Evolutionary conservation across 2,113 vertebrate species (phyloP).

Genomic region (Chionodraco myersi): DNA sequence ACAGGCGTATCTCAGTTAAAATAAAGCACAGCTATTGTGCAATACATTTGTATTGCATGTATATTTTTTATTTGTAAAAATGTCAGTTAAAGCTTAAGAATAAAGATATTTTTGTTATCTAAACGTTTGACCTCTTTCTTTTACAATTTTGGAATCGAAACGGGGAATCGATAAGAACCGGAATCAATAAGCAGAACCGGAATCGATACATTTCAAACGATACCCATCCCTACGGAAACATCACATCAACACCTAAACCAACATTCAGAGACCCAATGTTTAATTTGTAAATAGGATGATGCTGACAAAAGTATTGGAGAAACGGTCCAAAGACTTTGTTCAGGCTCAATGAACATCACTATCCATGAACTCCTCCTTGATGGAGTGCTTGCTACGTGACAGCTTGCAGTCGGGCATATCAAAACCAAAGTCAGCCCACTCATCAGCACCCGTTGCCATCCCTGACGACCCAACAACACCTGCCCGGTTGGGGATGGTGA

Average conservation of each 20-base stretch:
- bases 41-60: too few relatives aligned
- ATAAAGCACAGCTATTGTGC: too few relatives aligned
- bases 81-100: too few relatives aligned
- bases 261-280: constrained; percentile 13
- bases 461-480: constrained; percentile 62
- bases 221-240: neutral
- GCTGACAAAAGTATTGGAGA: constrained; percentile 24
- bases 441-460: constrained; percentile 81
- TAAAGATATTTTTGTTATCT: too few relatives aligned
- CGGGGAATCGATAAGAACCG: too few relatives aligned
- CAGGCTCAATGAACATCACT: constrained; percentile 86
- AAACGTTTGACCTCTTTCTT: too few relatives aligned
- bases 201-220: too few relatives aligned
- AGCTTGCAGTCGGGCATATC: constrained; percentile 97
- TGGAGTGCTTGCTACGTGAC: constrained; percentile 88
- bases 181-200: too few relatives aligned
- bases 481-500: constrained; percentile 95
- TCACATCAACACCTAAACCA: constrained; percentile 25
- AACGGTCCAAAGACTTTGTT: constrained; percentile 21
- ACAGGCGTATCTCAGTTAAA: too few relatives aligned
- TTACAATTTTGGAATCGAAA: too few relatives aligned
- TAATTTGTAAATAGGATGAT: constrained; percentile 17
- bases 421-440: constrained; percentile 99
- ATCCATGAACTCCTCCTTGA: constrained; percentile 96
- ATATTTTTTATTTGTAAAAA: too few relatives aligned